phyloP scores from a whole-genome alignment of 2,113 vertebrate genomes.

The Platysteira castanea region DNA sequence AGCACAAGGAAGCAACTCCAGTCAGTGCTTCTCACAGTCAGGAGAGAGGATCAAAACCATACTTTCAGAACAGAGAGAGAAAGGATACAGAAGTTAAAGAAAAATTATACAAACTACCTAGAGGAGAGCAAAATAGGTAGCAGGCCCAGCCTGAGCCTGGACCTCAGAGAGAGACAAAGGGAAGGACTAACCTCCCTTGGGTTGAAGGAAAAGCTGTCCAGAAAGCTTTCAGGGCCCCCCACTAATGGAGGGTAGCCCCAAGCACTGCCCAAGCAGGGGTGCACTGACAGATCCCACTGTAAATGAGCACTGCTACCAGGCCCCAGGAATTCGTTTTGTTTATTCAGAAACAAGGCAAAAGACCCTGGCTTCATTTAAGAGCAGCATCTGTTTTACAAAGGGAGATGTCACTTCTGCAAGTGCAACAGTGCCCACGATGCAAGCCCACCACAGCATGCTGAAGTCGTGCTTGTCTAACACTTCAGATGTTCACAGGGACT shows the following conservation, averaged over 20 bases:
- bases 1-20: neutral
- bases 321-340: neutral
- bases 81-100: neutral
- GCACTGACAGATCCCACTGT: neutral
- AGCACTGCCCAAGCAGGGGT: neutral
- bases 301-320: neutral
- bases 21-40: neutral
- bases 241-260: neutral
- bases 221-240: neutral
- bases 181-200: neutral
- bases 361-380: neutral
- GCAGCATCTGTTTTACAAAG: neutral
- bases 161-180: neutral
- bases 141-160: neutral
- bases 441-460: accelerated
- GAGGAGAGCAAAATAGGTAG: neutral
- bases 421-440: neutral
- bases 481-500: neutral
- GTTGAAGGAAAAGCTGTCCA: neutral
- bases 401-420: neutral
- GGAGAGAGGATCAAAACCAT: neutral
- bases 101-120: neutral
- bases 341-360: neutral
- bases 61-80: neutral
- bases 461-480: neutral